Evolutionary conservation across 2,797 vertebrate genomes (phyloP).

Genomic region (Enteromius trimaculatus): DNA sequence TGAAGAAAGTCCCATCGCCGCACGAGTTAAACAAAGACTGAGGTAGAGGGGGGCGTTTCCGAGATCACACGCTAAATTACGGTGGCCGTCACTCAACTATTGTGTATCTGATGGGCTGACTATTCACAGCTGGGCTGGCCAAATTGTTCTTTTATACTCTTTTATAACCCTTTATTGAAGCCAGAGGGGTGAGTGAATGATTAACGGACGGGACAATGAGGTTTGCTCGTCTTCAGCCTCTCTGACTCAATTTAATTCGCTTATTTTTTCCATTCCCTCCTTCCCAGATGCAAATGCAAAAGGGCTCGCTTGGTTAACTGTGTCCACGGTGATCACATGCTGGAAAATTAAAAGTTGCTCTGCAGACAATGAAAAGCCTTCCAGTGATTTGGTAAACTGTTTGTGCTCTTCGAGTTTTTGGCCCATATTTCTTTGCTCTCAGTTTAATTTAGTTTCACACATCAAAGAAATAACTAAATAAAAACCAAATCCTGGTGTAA

Average conservation of each 20-base stretch:
- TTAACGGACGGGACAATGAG: constrained; percentile 79
- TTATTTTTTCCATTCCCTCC: constrained; percentile 69
- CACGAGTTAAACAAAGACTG: constrained; percentile 93
- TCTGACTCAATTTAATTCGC: constrained; percentile 76
- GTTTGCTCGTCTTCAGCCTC: constrained; percentile 67
- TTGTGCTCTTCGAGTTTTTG: constrained; percentile 40
- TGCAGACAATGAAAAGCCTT: constrained; percentile 56
- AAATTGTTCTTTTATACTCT: constrained; percentile 88
- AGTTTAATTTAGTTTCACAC: constrained; percentile 36
- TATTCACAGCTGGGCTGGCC: constrained; percentile 86
- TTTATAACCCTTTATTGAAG: constrained; percentile 84
- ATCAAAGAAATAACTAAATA: constrained; percentile 31
- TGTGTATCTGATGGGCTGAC: constrained; percentile 87
- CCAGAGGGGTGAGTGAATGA: constrained; percentile 82
- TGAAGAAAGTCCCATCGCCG: constrained; percentile 85
- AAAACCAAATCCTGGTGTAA: not conserved
- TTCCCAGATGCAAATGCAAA: constrained; percentile 65
- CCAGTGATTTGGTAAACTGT: constrained; percentile 54
- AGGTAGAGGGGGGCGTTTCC: constrained; percentile 87
- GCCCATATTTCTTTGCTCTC: constrained; percentile 38
- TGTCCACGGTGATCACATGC: constrained; percentile 59
- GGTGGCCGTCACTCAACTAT: constrained; percentile 81
- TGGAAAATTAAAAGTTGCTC: constrained; percentile 70
- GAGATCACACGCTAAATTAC: constrained; percentile 90
- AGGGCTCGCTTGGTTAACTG: constrained; percentile 72